Conservation (phyloP, 2,888 invertebrate species). For the Calliscelio sp. region DNA sequence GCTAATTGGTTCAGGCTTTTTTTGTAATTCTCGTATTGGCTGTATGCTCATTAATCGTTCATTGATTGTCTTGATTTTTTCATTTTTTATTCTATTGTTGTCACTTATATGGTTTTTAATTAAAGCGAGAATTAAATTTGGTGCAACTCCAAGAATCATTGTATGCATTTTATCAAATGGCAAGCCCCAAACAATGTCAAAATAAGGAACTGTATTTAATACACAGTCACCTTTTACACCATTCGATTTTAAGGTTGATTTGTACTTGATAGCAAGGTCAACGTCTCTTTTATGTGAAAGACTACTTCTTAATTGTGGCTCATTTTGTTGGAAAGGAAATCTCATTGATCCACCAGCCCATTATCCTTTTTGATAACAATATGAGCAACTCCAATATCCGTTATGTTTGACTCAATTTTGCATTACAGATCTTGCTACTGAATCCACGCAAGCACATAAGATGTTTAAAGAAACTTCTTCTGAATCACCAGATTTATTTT, state of each 20-base stretch:
- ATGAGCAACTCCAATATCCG: conserved; percentile 43
- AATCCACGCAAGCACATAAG: conserved; percentile 30
- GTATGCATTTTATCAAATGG: conserved; percentile 59
- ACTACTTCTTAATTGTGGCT: conserved; percentile 26
- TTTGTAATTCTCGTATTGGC: conserved; percentile 44
- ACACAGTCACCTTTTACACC: conserved; percentile 51
- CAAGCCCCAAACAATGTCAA: conserved; percentile 54
- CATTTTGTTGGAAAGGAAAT: conserved; percentile 14
- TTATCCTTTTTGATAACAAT: conserved; percentile 42
- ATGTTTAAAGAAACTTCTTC: not conserved
- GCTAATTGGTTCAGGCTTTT: conserved; percentile 37
- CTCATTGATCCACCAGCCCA: conserved; percentile 18
- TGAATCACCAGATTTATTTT: not conserved
- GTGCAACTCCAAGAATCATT: conserved; percentile 40
- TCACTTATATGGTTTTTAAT: not conserved
- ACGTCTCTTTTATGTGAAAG: conserved; percentile 10
- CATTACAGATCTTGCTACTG: conserved; percentile 33
- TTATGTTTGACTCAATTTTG: conserved; percentile 45
- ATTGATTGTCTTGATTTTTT: no score
- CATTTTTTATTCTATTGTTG: no score
- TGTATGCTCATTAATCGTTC: not conserved
- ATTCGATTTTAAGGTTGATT: conserved; percentile 14
- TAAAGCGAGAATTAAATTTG: no score
- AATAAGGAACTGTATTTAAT: not conserved
- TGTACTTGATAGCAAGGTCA: not conserved